Conservation (phyloP, 2,888 invertebrate species). For the Mythimna lalbum region DNA sequence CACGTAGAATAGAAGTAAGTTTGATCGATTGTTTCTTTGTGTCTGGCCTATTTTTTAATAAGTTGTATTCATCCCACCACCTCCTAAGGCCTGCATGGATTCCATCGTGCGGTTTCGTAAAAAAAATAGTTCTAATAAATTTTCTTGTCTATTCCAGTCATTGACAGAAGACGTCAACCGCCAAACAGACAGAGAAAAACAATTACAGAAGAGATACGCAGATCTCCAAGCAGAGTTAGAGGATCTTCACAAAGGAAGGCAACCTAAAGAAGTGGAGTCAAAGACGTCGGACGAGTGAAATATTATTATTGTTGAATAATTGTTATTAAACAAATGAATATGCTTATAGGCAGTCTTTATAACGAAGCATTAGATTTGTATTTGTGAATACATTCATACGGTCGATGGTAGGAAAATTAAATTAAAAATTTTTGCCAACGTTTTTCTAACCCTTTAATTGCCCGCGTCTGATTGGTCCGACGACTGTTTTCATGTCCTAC, state of each 20-base stretch:
- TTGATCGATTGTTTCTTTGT: too few species aligned
- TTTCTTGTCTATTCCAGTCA: constrained; percentile 88
- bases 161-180: constrained; percentile 97
- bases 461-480: too few species aligned
- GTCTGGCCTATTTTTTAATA: too few species aligned
- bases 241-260: constrained; percentile 81
- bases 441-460: too few species aligned
- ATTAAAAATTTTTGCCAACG: background rate
- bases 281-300: constrained; percentile 67
- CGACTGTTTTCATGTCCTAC: too few species aligned
- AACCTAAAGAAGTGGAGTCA: constrained; percentile 66
- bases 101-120: too few species aligned
- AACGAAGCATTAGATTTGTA: constrained; percentile 24
- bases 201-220: constrained; percentile 95
- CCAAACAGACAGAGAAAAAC: constrained; percentile 97
- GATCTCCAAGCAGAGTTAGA: constrained; percentile 93
- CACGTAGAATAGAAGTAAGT: constrained; percentile 95
- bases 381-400: background rate
- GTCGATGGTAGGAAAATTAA: background rate
- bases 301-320: constrained; percentile 28
- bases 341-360: constrained; percentile 7
- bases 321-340: constrained; percentile 6
- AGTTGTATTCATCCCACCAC: too few species aligned
- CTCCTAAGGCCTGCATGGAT: background rate
- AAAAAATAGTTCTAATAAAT: background rate